phyloP scores from a whole-genome alignment of 2,797 vertebrate genomes.

The Coendou prehensilis region DNA sequence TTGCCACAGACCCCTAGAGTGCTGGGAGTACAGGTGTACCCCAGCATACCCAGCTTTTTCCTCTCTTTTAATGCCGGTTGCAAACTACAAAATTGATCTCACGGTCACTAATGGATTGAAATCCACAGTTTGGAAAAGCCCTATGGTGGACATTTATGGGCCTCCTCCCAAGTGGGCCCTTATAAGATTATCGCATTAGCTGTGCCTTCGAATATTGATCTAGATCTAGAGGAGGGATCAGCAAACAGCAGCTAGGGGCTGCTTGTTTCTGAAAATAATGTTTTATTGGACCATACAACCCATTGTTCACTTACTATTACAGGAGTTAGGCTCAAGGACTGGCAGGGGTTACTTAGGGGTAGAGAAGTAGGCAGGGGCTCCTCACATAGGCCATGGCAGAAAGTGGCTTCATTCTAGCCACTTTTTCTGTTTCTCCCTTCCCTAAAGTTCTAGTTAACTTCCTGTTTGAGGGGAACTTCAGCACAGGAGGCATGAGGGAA shows the following conservation, averaged over 20 bases:
- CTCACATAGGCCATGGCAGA: neutral
- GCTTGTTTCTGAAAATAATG: slow-evolving; percentile 1
- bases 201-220: neutral
- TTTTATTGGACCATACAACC: neutral
- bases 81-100: neutral
- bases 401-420: neutral
- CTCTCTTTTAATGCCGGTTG: neutral
- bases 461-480: neutral
- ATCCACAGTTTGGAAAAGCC: slow-evolving; percentile 31
- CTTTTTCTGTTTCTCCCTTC: neutral
- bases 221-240: neutral
- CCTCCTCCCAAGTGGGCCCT: neutral
- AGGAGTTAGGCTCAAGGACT: neutral
- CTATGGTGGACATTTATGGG: neutral
- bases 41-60: neutral
- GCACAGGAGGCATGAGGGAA: neutral
- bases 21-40: neutral
- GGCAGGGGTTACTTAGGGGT: neutral
- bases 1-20: neutral
- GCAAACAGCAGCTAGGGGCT: neutral
- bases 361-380: neutral
- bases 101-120: neutral
- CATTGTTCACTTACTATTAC: neutral
- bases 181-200: neutral
- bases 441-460: neutral